Conservation (phyloP, 2,113 vertebrate genomes). For the Festucalex cinctus region DNA sequence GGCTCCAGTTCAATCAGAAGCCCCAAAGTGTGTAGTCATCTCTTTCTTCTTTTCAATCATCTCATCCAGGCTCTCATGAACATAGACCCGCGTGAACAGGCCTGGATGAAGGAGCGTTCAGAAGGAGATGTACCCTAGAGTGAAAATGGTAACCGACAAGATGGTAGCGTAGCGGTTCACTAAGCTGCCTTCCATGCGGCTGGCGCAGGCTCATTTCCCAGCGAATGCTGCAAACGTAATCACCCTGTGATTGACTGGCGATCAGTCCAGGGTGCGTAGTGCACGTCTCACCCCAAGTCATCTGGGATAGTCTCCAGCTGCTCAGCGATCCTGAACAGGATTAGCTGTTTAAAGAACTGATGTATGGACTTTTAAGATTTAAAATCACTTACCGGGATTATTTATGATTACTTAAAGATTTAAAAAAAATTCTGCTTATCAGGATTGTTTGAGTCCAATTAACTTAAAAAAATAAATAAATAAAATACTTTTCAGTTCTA, state of each 20-base stretch:
- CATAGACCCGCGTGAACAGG: neutral
- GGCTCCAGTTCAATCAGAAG: slow-evolving; percentile 44
- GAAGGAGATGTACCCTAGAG: neutral
- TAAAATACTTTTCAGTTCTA: neutral
- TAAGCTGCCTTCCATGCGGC: neutral
- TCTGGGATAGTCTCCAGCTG: neutral
- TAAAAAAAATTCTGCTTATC: too few relatives aligned
- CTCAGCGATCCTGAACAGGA: too few relatives aligned
- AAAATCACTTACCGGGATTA: too few relatives aligned
- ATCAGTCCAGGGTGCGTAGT: neutral
- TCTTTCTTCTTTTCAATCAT: slow-evolving; percentile 12
- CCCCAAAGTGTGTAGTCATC: slow-evolving; percentile 32
- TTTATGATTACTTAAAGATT: too few relatives aligned
- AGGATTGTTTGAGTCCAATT: too few relatives aligned
- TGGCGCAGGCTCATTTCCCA: too few relatives aligned
- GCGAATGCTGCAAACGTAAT: neutral
- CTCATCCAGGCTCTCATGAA: neutral
- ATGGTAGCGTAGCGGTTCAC: neutral
- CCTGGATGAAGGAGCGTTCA: neutral
- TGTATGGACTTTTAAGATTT: too few relatives aligned
- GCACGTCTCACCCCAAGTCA: neutral
- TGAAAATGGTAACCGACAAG: neutral
- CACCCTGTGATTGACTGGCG: neutral
- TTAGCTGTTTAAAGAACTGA: too few relatives aligned
- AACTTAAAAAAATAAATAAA: too few relatives aligned